Percentiles rank a stretch among this genome's conserved stretches.
phyloP scores from a whole-genome alignment of 2,888 invertebrate species.

The Andrena chrysosceles region DNA sequence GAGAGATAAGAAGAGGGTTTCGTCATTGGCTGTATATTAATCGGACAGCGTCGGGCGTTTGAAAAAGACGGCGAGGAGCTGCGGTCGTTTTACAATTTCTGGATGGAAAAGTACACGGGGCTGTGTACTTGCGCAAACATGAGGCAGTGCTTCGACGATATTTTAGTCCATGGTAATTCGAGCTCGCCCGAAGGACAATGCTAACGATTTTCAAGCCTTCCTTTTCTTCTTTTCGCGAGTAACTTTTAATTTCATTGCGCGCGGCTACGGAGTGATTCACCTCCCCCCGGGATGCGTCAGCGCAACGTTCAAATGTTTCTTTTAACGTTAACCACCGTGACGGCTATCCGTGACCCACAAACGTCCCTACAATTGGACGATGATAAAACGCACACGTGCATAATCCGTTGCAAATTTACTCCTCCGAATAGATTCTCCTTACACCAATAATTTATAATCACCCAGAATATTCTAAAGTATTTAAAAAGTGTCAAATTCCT shows the following conservation, averaged over 20 bases:
- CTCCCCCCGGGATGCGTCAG: constrained; percentile 49
- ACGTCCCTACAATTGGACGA: constrained; percentile 26
- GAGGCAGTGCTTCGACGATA: constrained; percentile 70
- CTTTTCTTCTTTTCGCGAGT: neutral
- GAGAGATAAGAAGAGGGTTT: constrained; percentile 42
- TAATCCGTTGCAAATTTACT: neutral
- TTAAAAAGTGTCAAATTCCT: no score
- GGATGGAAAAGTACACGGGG: constrained; percentile 36
- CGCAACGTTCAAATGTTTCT: constrained; percentile 39
- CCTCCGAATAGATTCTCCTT: neutral
- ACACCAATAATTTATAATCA: neutral
- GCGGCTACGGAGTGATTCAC: constrained; percentile 42
- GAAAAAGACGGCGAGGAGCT: neutral
- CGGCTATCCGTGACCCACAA: constrained; percentile 39
- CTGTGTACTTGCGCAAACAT: constrained; percentile 52
- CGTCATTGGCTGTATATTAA: constrained; percentile 9
- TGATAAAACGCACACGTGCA: neutral
- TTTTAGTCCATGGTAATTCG: constrained; percentile 74
- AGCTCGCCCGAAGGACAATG: neutral
- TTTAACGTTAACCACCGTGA: constrained; percentile 48
- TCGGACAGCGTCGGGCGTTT: neutral
- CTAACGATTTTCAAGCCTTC: neutral
- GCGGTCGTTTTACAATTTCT: constrained; percentile 12
- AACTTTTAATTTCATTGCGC: constrained; percentile 28
- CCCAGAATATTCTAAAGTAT: no score